A percentile compares a stretch with the other conserved stretches of the same genome.
phyloP scores from a whole-genome alignment of 2,888 invertebrate genomes.

The Dynastes hyllus region DNA sequence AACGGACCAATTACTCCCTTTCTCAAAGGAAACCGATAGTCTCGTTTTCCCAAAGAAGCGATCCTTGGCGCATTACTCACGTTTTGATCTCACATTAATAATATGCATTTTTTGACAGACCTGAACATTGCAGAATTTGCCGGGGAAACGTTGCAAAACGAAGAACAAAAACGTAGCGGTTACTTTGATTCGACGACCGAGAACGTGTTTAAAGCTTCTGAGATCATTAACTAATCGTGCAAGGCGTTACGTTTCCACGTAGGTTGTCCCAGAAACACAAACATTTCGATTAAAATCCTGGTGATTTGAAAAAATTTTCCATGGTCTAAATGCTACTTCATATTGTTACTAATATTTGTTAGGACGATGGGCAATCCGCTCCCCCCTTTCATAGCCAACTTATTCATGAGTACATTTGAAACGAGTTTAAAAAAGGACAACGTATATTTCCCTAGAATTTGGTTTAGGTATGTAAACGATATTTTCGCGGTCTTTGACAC shows the following conservation, averaged over 20 bases:
- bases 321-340: too few relatives aligned
- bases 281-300: too few relatives aligned
- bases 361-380: too few relatives aligned
- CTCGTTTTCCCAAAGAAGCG: conserved; percentile 35
- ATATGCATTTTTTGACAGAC: conserved; percentile 33
- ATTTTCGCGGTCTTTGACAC: too few relatives aligned
- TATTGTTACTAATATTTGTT: too few relatives aligned
- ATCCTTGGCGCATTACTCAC: conserved; percentile 34
- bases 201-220: neutral
- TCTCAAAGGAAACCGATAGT: conserved; percentile 46
- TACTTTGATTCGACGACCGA: neutral
- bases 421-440: too few relatives aligned
- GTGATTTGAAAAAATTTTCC: too few relatives aligned
- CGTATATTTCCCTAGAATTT: too few relatives aligned
- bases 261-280: too few relatives aligned
- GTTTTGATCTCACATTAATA: conserved; percentile 47
- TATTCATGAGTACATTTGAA: too few relatives aligned
- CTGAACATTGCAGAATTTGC: conserved; percentile 22
- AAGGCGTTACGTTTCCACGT: neutral
- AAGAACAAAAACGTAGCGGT: neutral
- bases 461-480: too few relatives aligned
- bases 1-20: conserved; percentile 46
- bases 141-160: neutral
- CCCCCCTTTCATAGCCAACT: too few relatives aligned
- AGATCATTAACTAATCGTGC: conserved; percentile 12